Evolutionary conservation across 2,888 invertebrate genomes (phyloP), one percentile per base, ranked within the genome.

Genomic region (Caenorhabditis sp.): DNA sequence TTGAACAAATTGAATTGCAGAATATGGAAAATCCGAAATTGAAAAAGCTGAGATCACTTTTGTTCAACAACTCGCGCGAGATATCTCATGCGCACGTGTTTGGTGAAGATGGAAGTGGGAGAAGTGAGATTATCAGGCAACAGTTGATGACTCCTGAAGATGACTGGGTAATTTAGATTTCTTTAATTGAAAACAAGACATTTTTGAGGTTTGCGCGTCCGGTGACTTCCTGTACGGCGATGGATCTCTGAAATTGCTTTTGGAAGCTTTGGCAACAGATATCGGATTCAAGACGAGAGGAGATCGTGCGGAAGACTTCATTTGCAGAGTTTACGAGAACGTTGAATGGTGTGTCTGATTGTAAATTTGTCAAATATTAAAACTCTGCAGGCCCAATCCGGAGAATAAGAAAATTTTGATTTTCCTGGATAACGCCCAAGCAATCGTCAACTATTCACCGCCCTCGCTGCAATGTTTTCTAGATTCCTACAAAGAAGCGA

Each of bases 171-270:
- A 53, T 35, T n/a, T n/a, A n/a, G n/a, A n/a, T n/a, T n/a, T n/a
- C n/a, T n/a, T n/a, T n/a, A n/a, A n/a, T n/a, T n/a, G n/a, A n/a
- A n/a, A n/a, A n/a, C n/a, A n/a, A n/a, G n/a, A n/a, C 13, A 44
- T 1, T 35, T 11, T 11, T 24, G 24, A 72, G 79, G 53, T 68
- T 6, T 58, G 47, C 35, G 70, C 67, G 8, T 32, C 18, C 22
- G 71, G 68, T 1, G 82, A 82, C 55, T 72, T 82, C 18, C 60
- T 82, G 4, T 82, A 82, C 26, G 82, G 77, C 1, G 82, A 82
- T 32, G 82, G 82, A 1, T 78, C 72, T 1, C 47, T 82, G 15
- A 71, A 67, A 26, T 24, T 78, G 5, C 53, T 82, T 0, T 65
- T 82, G 11, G 71, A 72, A 37, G 68, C 77, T 1, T 35, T 82